phyloP scores from a whole-genome alignment of 2,888 invertebrate genomes.

The Cephus pulcher region DNA sequence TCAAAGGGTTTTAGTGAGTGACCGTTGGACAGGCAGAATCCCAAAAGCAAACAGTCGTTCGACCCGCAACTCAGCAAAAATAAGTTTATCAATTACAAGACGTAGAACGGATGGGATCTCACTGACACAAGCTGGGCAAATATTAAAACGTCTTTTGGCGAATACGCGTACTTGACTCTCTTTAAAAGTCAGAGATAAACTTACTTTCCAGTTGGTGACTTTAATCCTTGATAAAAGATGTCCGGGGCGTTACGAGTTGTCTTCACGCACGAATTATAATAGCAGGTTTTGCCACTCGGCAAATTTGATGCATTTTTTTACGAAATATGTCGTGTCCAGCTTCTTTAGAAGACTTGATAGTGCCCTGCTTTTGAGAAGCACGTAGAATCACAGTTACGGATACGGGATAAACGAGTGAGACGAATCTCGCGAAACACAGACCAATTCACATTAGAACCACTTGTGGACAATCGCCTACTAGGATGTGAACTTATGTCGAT shows the following conservation, averaged over 20 bases:
- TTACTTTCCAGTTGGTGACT: neutral
- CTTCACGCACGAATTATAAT: neutral
- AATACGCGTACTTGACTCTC: neutral
- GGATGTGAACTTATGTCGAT: neutral
- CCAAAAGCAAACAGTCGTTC: neutral
- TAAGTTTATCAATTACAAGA: neutral
- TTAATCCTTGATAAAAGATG: neutral
- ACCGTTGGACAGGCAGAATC: neutral
- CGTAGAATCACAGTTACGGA: conserved; percentile 20
- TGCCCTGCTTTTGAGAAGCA: neutral
- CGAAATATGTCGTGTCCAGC: neutral
- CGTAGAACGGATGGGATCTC: neutral
- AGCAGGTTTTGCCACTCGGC: conserved; percentile 2
- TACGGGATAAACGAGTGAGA: conserved; percentile 35
- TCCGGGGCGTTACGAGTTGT: neutral
- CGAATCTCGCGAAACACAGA: conserved; percentile 35
- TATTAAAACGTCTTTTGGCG: neutral
- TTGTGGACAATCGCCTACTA: neutral
- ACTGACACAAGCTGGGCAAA: neutral
- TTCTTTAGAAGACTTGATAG: neutral
- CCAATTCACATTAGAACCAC: conserved; percentile 49
- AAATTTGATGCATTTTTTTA: neutral
- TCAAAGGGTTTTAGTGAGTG: neutral
- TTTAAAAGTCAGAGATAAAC: neutral
- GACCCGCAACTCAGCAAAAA: neutral